Evolutionary conservation across 2,797 vertebrate species (phyloP), one percentile per base, ranked within the genome.

Genomic region (Pampus argenteus): DNA sequence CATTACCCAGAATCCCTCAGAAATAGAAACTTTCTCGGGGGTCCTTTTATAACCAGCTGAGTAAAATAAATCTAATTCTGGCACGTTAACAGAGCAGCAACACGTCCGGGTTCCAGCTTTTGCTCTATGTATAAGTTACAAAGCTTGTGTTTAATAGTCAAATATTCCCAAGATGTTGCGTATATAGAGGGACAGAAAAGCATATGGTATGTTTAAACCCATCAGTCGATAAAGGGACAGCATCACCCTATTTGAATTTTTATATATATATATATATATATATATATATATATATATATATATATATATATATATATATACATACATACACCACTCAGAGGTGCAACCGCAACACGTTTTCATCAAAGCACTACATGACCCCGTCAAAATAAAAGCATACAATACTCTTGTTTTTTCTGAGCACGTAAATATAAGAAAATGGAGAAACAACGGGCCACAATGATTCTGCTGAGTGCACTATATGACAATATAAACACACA

Each of bases 401-500:
- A 45, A 34, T 42, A 47, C 58, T 28, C 51, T 71, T 3, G 56
- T 76, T 71, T 49, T 66, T 81, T 76, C 57, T 28, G 45, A 81
- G 64, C 69, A 64, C 68, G 76, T 64, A 64, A 64, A 44, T n/a
- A 7, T 44, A 61, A 60, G 71, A 66, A 78, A 63, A 60, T 57
- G 13, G 20, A 68, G 47, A 54, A 48, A 60, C 42, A 22, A 0
- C 20, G 48, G 50, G 52, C 22, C 6, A 18, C 9, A 62, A 66
- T 15, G 51, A 73, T 66, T 75, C 80, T 71, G 61, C 71, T 9
- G 58, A 75, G 81, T 51, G 66, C 68, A 45, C 67, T 71, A 56
- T 47, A 36, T 8, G 66, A 66, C 78, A 47, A 64, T 26, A 64
- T 26, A 63, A 78, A 70, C 84, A 0, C 28, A 66, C 67, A 28